A percentile compares a stretch with the other conserved stretches of the same genome.
Conservation (phyloP, 2,888 invertebrate genomes). For the Scaptomyza parva region DNA sequence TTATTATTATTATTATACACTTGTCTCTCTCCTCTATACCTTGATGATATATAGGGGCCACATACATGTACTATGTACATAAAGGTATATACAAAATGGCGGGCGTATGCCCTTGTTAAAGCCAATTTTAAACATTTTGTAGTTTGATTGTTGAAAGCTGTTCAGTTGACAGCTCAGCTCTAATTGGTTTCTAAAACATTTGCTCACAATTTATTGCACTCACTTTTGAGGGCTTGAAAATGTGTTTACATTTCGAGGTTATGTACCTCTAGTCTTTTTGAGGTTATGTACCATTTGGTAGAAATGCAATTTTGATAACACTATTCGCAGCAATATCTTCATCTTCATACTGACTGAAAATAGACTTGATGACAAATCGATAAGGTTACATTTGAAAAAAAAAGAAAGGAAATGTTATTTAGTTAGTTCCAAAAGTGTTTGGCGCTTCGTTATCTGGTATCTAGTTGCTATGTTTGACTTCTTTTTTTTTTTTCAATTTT, state of each 20-base stretch:
- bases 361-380: neutral
- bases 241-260: constrained; percentile 8
- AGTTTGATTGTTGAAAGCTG: constrained; percentile 12
- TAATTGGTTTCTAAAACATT: constrained; percentile 65
- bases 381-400: neutral
- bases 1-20: constrained; percentile 51
- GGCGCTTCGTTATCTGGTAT: constrained; percentile 10
- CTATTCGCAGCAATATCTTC: neutral
- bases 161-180: constrained; percentile 65
- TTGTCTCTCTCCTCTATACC: constrained; percentile 44
- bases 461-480: neutral
- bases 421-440: neutral
- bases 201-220: constrained; percentile 13
- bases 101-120: constrained; percentile 66
- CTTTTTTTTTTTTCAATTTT: constrained; percentile 5
- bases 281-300: neutral
- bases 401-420: constrained; percentile 5
- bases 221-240: constrained; percentile 14
- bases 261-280: neutral
- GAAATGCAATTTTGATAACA: neutral
- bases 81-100: constrained; percentile 24
- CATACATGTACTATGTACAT: constrained; percentile 4
- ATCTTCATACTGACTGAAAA: neutral
- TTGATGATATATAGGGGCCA: constrained; percentile 37
- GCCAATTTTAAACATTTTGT: constrained; percentile 51